Evolutionary conservation across 64 coral and sea anemone species (phyloP).

Genomic region (Actinia tenebrosa): DNA sequence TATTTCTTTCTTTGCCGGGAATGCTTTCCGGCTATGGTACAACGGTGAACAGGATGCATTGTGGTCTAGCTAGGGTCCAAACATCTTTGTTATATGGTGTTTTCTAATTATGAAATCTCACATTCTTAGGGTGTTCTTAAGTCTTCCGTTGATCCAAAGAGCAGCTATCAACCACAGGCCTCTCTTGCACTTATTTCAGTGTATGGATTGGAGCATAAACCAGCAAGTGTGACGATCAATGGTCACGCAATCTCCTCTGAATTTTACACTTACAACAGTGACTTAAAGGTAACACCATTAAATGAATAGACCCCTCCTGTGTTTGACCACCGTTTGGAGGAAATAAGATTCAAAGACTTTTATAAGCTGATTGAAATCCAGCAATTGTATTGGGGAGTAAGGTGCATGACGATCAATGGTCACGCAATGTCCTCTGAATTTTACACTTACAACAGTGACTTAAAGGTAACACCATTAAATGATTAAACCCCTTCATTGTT

Average conservation of each 20-base stretch:
- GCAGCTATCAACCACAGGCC: conserved; percentile 20
- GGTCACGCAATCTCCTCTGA: conserved; percentile 14
- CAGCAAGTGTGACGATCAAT: conserved; percentile 38
- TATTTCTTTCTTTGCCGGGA: no score
- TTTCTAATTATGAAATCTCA: not conserved
- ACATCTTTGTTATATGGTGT: not conserved
- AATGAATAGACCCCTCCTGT: no score
- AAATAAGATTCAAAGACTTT: no score
- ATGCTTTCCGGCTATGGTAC: no score
- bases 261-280: conserved; percentile 3
- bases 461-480: conserved; percentile 63
- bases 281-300: conserved; percentile 35
- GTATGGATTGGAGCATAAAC: conserved; percentile 17
- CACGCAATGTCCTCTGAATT: not conserved
- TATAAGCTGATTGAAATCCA: not conserved
- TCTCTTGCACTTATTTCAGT: not conserved
- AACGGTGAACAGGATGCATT: no score
- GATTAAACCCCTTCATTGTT: no score
- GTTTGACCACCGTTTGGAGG: no score
- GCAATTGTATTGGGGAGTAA: not conserved
- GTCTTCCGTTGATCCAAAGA: conserved; percentile 1
- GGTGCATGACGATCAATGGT: conserved; percentile 26
- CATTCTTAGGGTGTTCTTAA: conserved; percentile 23
- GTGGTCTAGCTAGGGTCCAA: no score
- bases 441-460: conserved; percentile 8